Base-by-base conservation (phyloP, 2,113 vertebrate genomes). In the Indicator maculatus region DNA sequence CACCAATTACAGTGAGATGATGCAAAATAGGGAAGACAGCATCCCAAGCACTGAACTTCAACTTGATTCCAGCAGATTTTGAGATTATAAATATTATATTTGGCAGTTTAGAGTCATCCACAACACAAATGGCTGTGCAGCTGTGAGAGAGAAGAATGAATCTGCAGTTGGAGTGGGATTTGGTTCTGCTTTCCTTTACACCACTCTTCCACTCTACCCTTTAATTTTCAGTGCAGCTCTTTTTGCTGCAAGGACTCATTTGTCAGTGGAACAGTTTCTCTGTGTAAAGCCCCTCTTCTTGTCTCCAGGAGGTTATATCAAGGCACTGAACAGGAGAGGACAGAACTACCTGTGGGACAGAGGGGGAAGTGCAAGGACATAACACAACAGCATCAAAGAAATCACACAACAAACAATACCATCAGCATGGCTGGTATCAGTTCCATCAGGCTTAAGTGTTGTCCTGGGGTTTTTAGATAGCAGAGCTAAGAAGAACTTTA, bases 1-100 rank as follows among this genome's bases (percentile, higher is more conserved):
- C 94, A 93, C 67, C 82, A 76, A n/a, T 88, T 87, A 71, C 39
- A 74, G 60, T 71, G 71, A 81, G 47, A 83, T 80, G 33, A 26
- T 74, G 24, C 15, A 74, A 86, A 89, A 86, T 26, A 73, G 38
- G 67, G 76, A 82, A 88, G 87, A 77, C 78, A 74, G 70, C 50
- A 77, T 85, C 86, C 67, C 47, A 63, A 89, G 23, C 36, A 50
- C 38, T 71, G 84, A 92, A 82, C n/a, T 66, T 66, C 38, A 79
- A 87, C 36, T 59, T 59, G 52, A 81, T 86, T 74, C 71, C 75
- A 91, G 33, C 84, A 82, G 78, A 86, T 77, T 83, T 88, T 67
- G 80, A 74, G 47, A 83, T 88, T 80, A 94, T 80, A 93, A 85
- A 89, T 92, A 85, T 79, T 94, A 90, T 45, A 76, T 76, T 89